Conservation (phyloP, 1,140 invertebrate genomes). For the Drosophila obscura region DNA sequence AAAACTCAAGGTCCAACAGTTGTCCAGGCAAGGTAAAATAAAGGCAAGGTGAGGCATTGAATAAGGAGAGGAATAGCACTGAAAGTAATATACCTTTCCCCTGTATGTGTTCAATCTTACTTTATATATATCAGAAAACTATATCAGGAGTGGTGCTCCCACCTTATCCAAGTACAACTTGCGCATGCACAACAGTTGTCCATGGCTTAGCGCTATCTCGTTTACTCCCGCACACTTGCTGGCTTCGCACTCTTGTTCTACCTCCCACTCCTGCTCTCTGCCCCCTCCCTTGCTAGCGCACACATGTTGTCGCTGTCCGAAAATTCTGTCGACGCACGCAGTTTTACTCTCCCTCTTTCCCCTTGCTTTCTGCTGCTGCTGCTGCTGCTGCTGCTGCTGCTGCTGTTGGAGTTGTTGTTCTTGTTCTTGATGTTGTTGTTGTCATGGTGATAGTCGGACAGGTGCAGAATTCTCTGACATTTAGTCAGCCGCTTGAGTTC, state of each 20-base stretch:
- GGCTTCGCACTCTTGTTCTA: slow-evolving; percentile 10
- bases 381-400: slow-evolving; percentile 11
- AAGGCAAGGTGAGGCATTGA: too few relatives aligned
- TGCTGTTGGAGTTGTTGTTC: slow-evolving; percentile 30
- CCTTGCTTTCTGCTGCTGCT: slow-evolving; percentile 2
- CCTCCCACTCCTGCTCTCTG: slow-evolving; percentile 17
- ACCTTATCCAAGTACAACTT: too few relatives aligned
- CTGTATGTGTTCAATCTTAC: too few relatives aligned
- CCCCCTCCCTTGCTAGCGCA: slow-evolving; percentile 30
- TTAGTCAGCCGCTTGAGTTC: slow-evolving; percentile 70
- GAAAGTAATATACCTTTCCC: too few relatives aligned
- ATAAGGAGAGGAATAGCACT: too few relatives aligned
- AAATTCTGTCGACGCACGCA: slow-evolving; percentile 53
- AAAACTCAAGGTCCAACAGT: too few relatives aligned
- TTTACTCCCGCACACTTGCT: slow-evolving; percentile 9
- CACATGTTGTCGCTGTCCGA: slow-evolving; percentile 73
- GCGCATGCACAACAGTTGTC: slow-evolving; percentile 61
- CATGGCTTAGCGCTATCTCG: slow-evolving; percentile 34
- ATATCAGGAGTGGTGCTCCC: too few relatives aligned
- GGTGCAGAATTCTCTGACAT: slow-evolving; percentile 79
- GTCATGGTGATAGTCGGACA: slow-evolving; percentile 81
- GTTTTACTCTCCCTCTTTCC: slow-evolving; percentile 16
- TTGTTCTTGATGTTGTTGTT: slow-evolving; percentile 60
- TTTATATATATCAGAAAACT: too few relatives aligned
- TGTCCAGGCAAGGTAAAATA: too few relatives aligned